Conservation (phyloP, 2,888 invertebrate species). For the Pemphredon lugubris region DNA sequence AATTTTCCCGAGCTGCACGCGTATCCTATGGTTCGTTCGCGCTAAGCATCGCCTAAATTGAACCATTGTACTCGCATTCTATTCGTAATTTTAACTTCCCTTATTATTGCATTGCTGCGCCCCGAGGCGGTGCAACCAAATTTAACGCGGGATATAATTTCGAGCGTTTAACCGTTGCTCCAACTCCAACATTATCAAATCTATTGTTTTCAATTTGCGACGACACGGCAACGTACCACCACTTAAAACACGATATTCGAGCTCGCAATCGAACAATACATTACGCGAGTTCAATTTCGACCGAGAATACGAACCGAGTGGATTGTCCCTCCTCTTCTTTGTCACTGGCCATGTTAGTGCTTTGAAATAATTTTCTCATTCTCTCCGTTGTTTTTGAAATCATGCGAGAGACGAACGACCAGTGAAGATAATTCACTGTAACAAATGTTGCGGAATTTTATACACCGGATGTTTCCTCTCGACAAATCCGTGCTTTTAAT, state of each 20-base stretch:
- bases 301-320: slow-evolving; percentile 5
- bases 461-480: background rate
- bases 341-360: background rate
- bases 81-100: background rate
- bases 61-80: background rate
- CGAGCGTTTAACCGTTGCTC: background rate
- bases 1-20: no score
- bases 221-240: slow-evolving; percentile 1
- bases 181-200: background rate
- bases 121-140: background rate
- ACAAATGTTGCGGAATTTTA: background rate
- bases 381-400: slow-evolving; percentile 16
- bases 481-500: no score
- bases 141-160: slow-evolving; percentile 4
- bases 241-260: background rate
- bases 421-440: slow-evolving; percentile 45
- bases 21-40: no score
- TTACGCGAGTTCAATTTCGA: background rate
- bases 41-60: no score
- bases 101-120: background rate
- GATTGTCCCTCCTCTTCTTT: background rate
- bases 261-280: background rate
- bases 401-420: slow-evolving; percentile 26
- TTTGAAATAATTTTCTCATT: slow-evolving; percentile 22
- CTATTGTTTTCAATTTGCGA: background rate